A percentile compares a stretch with the other conserved stretches of the same genome.
Evolutionary conservation across 35 echinoderm and acorn worm genomes (phyloP).

Genomic region (Ophioderma brevispina): DNA sequence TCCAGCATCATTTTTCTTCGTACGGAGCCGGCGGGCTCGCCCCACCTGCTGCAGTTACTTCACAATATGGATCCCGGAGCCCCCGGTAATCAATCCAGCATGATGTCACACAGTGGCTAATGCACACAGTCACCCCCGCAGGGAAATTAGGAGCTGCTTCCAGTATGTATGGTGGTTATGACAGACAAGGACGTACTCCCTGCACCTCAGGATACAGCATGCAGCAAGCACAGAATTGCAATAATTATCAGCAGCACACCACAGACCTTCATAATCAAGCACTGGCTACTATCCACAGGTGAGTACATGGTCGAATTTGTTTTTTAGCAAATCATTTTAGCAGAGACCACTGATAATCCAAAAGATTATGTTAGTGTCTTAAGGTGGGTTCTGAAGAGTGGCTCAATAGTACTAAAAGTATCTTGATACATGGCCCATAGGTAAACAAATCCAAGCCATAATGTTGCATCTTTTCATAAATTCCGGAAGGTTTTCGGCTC

Average conservation of each 20-base stretch:
- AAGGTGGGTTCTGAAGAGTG: not conserved
- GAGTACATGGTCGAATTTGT: not conserved
- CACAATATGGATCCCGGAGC: not conserved
- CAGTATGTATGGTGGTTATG: not conserved
- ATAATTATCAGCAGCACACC: not conserved
- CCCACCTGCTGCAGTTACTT: not conserved
- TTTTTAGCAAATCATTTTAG: not conserved
- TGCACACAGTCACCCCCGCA: not conserved
- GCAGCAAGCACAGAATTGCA: not conserved
- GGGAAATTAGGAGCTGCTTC: not conserved
- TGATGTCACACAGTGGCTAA: not conserved
- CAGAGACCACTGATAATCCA: no score
- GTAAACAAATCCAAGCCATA: not conserved
- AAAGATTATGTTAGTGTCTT: not conserved
- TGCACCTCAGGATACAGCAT: not conserved
- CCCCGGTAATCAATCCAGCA: not conserved
- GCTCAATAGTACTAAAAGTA: not conserved
- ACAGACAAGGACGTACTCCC: not conserved
- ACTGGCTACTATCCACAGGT: not conserved
- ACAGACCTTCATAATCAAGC: not conserved
- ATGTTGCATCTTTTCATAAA: not conserved
- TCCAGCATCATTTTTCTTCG: not conserved
- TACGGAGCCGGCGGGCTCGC: not conserved
- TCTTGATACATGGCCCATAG: not conserved
- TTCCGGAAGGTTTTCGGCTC: no score